A percentile compares a stretch with the other conserved stretches of the same genome.
These are phyloP conservation scores for Camelus dromedarius DNA, from an alignment of 2,113 vertebrate species.

Conservation along the genomic window DNA sequence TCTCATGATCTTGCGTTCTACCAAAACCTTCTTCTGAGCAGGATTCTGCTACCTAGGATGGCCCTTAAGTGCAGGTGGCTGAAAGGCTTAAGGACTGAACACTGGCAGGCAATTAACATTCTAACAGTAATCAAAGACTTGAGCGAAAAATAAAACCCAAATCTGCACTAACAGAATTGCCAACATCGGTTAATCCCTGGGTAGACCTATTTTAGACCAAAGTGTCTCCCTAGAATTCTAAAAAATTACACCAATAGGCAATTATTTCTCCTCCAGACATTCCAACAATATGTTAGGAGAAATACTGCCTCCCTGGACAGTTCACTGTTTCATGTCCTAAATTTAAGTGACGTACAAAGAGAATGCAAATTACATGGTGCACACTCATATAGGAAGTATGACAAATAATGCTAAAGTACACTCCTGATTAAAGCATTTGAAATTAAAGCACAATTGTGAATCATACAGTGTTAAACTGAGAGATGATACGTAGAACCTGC, in stretches of 20 bases:
- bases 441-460: constrained; percentile 7
- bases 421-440: not conserved
- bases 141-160: constrained; percentile 13
- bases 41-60: not conserved
- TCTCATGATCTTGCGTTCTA: not conserved
- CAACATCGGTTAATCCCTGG: not conserved
- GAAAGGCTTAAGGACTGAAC: not conserved
- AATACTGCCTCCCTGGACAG: not conserved
- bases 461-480: not conserved
- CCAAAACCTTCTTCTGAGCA: not conserved
- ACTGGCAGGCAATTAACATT: not conserved
- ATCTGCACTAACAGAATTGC: not conserved
- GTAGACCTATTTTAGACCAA: not conserved
- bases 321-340: not conserved
- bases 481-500: not conserved
- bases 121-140: not conserved
- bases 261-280: constrained; percentile 23
- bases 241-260: not conserved
- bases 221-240: not conserved
- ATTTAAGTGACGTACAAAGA: not conserved
- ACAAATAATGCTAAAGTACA: not conserved
- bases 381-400: not conserved
- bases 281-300: not conserved
- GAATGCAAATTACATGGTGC: not conserved
- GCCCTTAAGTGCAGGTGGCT: not conserved